Evolutionary conservation across 2,888 invertebrate species (phyloP).

Genomic region (Desoria tigrina): DNA sequence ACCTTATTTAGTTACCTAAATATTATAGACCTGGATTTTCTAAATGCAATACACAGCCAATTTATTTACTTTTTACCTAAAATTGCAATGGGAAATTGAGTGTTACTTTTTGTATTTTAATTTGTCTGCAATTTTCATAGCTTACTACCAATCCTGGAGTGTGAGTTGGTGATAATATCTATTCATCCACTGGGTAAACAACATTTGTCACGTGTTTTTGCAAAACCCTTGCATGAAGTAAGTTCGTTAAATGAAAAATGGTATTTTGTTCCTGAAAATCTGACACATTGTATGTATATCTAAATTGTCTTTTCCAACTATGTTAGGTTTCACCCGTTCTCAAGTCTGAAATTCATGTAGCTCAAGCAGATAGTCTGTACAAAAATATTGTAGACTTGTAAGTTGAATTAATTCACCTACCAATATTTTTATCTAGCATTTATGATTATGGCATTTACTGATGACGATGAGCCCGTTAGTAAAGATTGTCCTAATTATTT

Average conservation of each 20-base stretch:
- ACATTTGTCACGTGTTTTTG: conserved; percentile 67
- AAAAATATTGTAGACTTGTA: conserved; percentile 45
- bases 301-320: too few species aligned
- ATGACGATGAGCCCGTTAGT: background rate
- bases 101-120: conserved; percentile 53
- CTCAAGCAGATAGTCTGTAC: conserved; percentile 39
- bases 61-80: conserved; percentile 8
- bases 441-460: conserved; percentile 1
- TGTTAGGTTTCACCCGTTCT: conserved; percentile 37
- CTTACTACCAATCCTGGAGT: conserved; percentile 76
- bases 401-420: conserved; percentile 8
- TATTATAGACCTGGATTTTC: too few species aligned
- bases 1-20: too few species aligned
- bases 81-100: conserved; percentile 53
- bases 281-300: too few species aligned
- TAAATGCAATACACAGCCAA: too few species aligned
- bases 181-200: conserved; percentile 80
- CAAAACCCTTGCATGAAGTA: conserved; percentile 70
- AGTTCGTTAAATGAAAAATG: conserved; percentile 38
- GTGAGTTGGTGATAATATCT: conserved; percentile 87
- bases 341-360: conserved; percentile 40
- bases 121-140: conserved; percentile 55
- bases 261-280: too few species aligned
- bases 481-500: conserved; percentile 1
- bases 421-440: background rate